These are phyloP conservation scores for Rhyacophila brunnea DNA, from an alignment of 1,140 invertebrate species.

Conservation along the genomic window DNA sequence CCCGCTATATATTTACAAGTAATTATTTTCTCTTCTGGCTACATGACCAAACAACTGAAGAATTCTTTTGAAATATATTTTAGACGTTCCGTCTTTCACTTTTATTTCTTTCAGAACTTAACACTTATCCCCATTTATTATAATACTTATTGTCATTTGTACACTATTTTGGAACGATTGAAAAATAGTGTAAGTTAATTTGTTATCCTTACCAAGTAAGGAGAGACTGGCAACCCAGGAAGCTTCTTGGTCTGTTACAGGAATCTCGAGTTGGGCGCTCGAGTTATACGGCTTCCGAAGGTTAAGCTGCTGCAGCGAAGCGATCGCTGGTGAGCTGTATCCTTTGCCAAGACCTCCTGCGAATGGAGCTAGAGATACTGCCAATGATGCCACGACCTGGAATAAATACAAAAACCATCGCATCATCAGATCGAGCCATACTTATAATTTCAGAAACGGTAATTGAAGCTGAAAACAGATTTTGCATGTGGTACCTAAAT, in stretches of 20 bases:
- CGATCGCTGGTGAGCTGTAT: constrained; percentile 81
- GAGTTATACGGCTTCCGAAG: constrained; percentile 42
- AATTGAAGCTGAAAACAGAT: no score
- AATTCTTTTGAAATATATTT: no score
- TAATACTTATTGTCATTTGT: no score
- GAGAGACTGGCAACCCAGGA: constrained; percentile 82
- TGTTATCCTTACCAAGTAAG: constrained; percentile 62
- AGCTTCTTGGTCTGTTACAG: constrained; percentile 73
- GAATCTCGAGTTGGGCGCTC: constrained; percentile 52
- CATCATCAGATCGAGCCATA: no score
- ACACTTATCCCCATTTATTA: not conserved
- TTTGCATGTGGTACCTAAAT: no score
- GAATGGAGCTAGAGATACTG: constrained; percentile 78
- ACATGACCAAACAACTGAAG: no score
- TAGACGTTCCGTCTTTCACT: not conserved
- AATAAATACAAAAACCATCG: no score
- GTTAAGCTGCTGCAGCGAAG: constrained; percentile 69
- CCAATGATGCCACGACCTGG: constrained; percentile 73
- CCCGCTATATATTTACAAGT: no score
- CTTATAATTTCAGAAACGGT: no score
- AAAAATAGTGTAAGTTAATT: not conserved
- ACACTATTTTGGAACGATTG: not conserved
- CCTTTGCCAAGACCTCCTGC: constrained; percentile 82
- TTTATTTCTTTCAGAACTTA: not conserved
- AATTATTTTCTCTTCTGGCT: no score